Percentiles rank a stretch among this genome's conserved stretches.
Conservation (phyloP, 2,888 invertebrate species). For the Elmis aenea region DNA sequence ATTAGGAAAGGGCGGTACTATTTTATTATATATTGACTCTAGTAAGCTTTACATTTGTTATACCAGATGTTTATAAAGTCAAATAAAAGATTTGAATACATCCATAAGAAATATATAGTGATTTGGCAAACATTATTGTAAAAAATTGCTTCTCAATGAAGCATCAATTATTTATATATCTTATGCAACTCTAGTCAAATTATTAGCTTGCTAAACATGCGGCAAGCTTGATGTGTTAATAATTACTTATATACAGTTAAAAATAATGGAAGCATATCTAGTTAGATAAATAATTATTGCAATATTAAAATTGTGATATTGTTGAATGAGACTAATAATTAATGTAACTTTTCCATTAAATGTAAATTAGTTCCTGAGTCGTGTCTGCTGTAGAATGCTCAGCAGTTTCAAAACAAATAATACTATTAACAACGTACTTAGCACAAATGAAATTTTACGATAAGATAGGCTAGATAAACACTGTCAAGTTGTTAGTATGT, state of each 20-base stretch:
- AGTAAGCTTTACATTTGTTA: too few relatives aligned
- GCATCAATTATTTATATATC: too few relatives aligned
- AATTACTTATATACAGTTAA: constrained; percentile 22
- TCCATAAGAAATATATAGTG: too few relatives aligned
- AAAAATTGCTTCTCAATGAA: too few relatives aligned
- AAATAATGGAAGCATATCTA: constrained; percentile 45
- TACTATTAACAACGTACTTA: constrained; percentile 37
- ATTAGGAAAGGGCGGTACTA: too few relatives aligned
- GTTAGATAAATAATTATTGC: constrained; percentile 44
- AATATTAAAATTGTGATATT: constrained; percentile 49
- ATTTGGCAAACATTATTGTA: too few relatives aligned
- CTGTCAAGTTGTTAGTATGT: constrained; percentile 23
- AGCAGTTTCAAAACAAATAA: constrained; percentile 24
- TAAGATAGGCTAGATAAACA: constrained; percentile 33
- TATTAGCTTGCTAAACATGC: constrained; percentile 19
- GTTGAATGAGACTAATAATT: constrained; percentile 47
- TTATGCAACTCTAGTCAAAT: constrained; percentile 23
- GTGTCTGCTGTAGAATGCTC: constrained; percentile 25
- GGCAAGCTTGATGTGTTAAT: constrained; percentile 20
- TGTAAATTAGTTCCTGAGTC: constrained; percentile 43
- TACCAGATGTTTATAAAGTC: too few relatives aligned
- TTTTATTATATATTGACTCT: too few relatives aligned
- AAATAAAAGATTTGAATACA: too few relatives aligned
- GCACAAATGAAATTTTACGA: constrained; percentile 39
- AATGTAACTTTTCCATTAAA: constrained; percentile 43